Evolutionary conservation across 2,113 vertebrate genomes (phyloP).

Genomic region (Microtus oregoni): DNA sequence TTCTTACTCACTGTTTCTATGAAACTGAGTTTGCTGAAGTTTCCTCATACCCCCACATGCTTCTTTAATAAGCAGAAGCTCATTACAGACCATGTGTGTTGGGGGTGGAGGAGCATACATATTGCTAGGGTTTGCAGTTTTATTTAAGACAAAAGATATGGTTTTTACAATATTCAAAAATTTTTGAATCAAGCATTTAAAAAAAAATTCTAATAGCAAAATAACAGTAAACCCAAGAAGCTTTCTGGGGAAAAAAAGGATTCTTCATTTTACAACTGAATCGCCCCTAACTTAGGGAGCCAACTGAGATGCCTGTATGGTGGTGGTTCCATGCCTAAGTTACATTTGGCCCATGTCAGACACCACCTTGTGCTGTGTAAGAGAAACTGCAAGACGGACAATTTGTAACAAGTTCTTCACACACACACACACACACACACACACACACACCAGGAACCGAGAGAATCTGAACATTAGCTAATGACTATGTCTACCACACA

Average conservation of each 20-base stretch:
- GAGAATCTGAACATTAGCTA: constrained; percentile 22
- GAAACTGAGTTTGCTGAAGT: neutral
- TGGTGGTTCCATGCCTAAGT: constrained; percentile 17
- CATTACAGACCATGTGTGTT: neutral
- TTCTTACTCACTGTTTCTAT: constrained; percentile 17
- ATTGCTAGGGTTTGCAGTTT: neutral
- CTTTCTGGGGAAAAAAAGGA: neutral
- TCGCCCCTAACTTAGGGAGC: constrained; percentile 14
- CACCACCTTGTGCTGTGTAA: constrained; percentile 27
- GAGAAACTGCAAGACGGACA: constrained; percentile 17
- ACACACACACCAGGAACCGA: constrained; percentile 20
- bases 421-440: neutral
- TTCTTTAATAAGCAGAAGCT: neutral
- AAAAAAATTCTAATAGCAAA: constrained; percentile 66
- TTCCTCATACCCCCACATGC: neutral
- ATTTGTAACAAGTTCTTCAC: constrained; percentile 22
- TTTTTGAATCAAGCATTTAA: constrained; percentile 46
- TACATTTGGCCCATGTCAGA: constrained; percentile 15
- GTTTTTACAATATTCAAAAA: constrained; percentile 50
- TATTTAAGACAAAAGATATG: constrained; percentile 50
- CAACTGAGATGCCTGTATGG: neutral
- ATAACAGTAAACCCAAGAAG: constrained; percentile 47
- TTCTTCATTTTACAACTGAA: constrained; percentile 55
- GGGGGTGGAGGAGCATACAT: neutral
- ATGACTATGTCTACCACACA: neutral